These are phyloP conservation scores for Drosophila takahashii DNA, from an alignment of 1,140 invertebrate species.

Conservation along the genomic window DNA sequence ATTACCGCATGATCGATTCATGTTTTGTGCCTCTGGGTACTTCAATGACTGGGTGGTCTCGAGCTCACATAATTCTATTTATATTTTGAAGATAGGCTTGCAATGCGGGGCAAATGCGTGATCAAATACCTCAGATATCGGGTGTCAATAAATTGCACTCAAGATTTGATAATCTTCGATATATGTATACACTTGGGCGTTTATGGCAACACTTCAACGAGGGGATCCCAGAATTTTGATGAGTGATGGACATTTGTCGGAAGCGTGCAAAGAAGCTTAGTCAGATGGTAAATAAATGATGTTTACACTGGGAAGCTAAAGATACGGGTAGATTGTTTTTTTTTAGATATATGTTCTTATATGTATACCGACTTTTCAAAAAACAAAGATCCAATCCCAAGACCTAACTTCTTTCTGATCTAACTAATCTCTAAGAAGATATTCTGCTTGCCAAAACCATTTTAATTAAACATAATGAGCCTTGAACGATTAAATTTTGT, in stretches of 20 bases:
- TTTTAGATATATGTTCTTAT: too few species aligned
- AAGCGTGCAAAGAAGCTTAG: background rate
- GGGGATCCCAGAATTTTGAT: background rate
- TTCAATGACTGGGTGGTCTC: background rate
- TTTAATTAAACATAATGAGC: conserved; percentile 12
- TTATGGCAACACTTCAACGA: conserved; percentile 13
- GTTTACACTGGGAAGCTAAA: background rate
- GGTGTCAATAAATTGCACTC: conserved; percentile 8
- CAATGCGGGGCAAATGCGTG: background rate
- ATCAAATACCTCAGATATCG: conserved; percentile 16
- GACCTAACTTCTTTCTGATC: too few species aligned
- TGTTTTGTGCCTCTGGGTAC: conserved; percentile 1
- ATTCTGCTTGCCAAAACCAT: background rate
- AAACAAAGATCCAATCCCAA: too few species aligned
- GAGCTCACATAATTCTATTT: background rate
- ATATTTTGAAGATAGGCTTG: background rate
- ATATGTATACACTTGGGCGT: background rate
- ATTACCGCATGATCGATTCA: conserved; percentile 10
- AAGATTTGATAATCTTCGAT: conserved; percentile 20
- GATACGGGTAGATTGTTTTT: too few species aligned
- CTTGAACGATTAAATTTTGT: conserved; percentile 6
- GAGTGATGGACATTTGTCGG: background rate
- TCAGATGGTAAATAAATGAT: background rate
- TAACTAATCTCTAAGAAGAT: background rate
- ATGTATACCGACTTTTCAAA: too few species aligned